These are phyloP conservation scores for Genyomyrus donnyi DNA, from an alignment of 2,113 vertebrate genomes.

Conservation along the genomic window DNA sequence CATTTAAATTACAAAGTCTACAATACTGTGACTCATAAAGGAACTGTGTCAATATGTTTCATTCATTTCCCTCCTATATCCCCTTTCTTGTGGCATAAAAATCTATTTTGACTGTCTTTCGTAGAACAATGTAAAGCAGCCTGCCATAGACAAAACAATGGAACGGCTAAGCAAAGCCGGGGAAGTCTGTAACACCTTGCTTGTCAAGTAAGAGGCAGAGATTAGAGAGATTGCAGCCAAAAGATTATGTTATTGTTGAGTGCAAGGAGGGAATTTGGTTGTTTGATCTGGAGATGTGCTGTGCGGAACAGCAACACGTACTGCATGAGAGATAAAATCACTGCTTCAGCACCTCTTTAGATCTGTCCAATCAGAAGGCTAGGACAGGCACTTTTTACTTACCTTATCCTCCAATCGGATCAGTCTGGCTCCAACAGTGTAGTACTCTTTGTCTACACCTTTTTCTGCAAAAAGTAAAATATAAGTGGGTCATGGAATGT, in stretches of 20 bases:
- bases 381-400: conserved; percentile 29
- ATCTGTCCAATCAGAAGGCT: conserved; percentile 19
- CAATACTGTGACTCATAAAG: not conserved
- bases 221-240: conserved; percentile 14
- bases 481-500: not conserved
- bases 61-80: not conserved
- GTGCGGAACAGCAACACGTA: conserved; percentile 27
- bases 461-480: conserved; percentile 62
- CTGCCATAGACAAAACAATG: not conserved
- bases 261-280: conserved; percentile 20
- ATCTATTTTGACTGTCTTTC: conserved; percentile 12
- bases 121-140: not conserved
- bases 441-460: conserved; percentile 76
- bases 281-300: conserved; percentile 1
- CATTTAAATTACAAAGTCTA: not conserved
- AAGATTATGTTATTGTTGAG: not conserved
- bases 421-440: conserved; percentile 75
- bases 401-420: conserved; percentile 86
- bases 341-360: conserved; percentile 20
- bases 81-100: not conserved
- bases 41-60: conserved; percentile 1
- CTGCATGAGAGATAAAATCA: conserved; percentile 25
- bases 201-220: not conserved
- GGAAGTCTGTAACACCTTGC: not conserved
- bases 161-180: not conserved